Percentiles rank a stretch among this genome's conserved stretches.
phyloP scores from a whole-genome alignment of 2,113 vertebrate genomes.

The Boleophthalmus pectinirostris region DNA sequence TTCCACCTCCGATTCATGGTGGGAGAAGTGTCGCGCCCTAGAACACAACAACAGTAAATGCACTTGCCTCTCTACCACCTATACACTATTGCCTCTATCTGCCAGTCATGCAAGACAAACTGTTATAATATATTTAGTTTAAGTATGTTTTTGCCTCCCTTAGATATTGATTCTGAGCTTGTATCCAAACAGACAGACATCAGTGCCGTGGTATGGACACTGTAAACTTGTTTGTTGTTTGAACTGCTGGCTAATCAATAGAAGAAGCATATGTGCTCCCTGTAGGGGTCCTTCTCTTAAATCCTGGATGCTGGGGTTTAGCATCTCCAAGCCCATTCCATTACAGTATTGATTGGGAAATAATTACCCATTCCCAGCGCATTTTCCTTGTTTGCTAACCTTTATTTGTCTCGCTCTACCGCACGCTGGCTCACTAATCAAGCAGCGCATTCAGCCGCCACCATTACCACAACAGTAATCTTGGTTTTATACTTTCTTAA shows the following conservation, averaged over 20 bases:
- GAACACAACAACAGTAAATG: too few relatives aligned
- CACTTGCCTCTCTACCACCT: neutral
- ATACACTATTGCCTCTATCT: neutral
- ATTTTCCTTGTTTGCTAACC: slow-evolving; percentile 16
- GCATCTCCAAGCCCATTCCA: slow-evolving; percentile 8
- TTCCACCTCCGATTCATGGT: too few relatives aligned
- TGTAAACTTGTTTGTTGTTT: neutral
- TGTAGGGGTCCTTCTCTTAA: slow-evolving; percentile 14
- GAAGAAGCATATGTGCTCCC: slow-evolving; percentile 16
- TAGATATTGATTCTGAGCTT: neutral
- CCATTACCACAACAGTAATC: neutral
- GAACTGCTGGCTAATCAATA: slow-evolving; percentile 28
- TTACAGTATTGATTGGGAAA: slow-evolving; percentile 39
- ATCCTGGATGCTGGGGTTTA: slow-evolving; percentile 19
- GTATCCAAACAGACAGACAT: neutral
- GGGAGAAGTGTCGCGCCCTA: too few relatives aligned
- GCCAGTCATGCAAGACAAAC: neutral
- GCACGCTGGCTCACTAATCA: neutral
- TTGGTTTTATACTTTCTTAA: slow-evolving; percentile 8
- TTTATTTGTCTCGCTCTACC: neutral
- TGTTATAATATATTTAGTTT: neutral
- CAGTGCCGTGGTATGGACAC: neutral
- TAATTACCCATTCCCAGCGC: slow-evolving; percentile 19
- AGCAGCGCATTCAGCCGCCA: neutral
- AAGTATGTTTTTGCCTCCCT: slow-evolving; percentile 16